A percentile compares a stretch with the other conserved stretches of the same genome.
Conservation (phyloP, 2,113 vertebrate genomes). For the Panthera leo region DNA sequence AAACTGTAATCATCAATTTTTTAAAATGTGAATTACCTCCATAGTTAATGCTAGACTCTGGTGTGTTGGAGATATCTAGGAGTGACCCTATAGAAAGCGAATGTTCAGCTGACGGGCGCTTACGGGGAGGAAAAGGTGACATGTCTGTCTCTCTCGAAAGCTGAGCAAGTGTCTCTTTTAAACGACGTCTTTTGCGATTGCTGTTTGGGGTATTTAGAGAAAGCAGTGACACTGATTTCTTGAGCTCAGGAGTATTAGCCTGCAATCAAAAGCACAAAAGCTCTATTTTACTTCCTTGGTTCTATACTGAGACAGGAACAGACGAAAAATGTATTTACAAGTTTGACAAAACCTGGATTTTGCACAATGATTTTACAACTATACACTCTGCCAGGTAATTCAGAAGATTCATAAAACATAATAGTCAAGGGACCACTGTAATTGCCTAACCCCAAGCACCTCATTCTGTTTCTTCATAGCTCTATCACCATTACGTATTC, state of each 20-base stretch:
- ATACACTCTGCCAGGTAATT: neutral
- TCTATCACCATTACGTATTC: neutral
- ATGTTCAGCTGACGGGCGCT: conserved; percentile 95
- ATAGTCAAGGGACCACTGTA: neutral
- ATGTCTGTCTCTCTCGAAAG: conserved; percentile 94
- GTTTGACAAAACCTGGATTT: conserved; percentile 33
- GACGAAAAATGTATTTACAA: conserved; percentile 25
- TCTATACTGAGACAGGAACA: conserved; percentile 5
- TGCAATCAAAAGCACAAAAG: conserved; percentile 78
- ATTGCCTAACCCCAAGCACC: neutral
- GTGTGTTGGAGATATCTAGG: conserved; percentile 97
- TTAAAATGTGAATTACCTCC: conserved; percentile 86
- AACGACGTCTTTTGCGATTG: conserved; percentile 94
- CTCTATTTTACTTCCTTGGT: neutral
- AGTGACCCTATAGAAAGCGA: conserved; percentile 95
- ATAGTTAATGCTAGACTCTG: conserved; percentile 88
- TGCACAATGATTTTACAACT: conserved; percentile 22
- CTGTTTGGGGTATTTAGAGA: conserved; percentile 95
- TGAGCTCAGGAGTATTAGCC: conserved; percentile 94
- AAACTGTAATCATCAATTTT: conserved; percentile 24
- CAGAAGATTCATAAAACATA: conserved; percentile 10
- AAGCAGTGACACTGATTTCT: conserved; percentile 95
- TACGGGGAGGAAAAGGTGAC: conserved; percentile 95
- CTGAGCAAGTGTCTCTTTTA: conserved; percentile 95
- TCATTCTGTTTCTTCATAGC: neutral